Conservation (phyloP, 2,113 vertebrate genomes). For the Channa maculata region DNA sequence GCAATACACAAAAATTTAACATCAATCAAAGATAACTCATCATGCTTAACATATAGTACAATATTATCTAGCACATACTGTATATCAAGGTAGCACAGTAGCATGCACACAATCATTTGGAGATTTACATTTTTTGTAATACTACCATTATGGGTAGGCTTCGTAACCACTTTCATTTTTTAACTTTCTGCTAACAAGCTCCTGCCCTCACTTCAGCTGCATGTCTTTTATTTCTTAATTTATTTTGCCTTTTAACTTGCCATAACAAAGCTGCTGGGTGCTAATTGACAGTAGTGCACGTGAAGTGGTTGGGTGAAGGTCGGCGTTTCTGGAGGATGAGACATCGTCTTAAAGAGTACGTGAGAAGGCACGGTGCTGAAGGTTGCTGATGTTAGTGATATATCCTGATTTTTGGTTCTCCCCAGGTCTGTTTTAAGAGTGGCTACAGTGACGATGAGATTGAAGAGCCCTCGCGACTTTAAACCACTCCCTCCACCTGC, state of each 20-base stretch:
- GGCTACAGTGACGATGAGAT: constrained; percentile 85
- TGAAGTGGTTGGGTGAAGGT: background rate
- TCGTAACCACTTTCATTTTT: background rate
- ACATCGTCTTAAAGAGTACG: background rate
- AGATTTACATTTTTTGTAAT: too few relatives aligned
- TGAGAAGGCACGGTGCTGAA: background rate
- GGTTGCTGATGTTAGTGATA: constrained; percentile 9
- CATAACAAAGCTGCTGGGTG: background rate
- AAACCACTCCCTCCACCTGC: constrained; percentile 81
- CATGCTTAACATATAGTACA: background rate
- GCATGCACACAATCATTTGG: too few relatives aligned
- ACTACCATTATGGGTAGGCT: background rate
- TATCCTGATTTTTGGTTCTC: constrained; percentile 56
- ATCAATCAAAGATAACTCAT: background rate
- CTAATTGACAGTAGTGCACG: too few relatives aligned
- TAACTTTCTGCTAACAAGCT: background rate
- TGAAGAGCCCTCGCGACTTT: constrained; percentile 83
- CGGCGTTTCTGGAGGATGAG: background rate
- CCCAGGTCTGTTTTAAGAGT: constrained; percentile 89
- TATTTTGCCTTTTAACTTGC: background rate
- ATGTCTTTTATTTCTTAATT: background rate
- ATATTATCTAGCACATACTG: background rate
- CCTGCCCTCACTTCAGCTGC: background rate
- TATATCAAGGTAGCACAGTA: too few relatives aligned
- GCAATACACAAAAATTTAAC: background rate